These are phyloP conservation scores for Aurelia coerulea DNA, from an alignment of 30 jellyfish, hydroid and myxozoan species.

Conservation along the genomic window DNA sequence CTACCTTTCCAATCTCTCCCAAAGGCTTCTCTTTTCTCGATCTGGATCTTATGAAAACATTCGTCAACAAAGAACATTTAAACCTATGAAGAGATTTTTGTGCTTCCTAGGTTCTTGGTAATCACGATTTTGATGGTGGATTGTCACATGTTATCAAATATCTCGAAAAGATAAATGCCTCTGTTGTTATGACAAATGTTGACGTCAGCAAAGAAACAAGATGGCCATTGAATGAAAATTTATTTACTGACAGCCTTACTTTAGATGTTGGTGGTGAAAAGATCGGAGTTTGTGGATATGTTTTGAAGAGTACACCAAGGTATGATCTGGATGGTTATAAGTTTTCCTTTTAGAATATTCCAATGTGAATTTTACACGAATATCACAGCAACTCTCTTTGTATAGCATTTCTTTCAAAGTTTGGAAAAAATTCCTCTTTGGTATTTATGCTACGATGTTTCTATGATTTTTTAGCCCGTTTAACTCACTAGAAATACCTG, in stretches of 20 bases:
- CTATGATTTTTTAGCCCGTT: too few relatives aligned
- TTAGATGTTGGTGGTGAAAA: constrained; percentile 34
- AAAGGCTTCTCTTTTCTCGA: too few relatives aligned
- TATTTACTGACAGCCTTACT: constrained; percentile 30
- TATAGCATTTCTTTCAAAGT: too few relatives aligned
- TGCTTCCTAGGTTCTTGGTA: constrained; percentile 80
- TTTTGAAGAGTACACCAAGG: constrained; percentile 63
- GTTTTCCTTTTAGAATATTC: too few relatives aligned
- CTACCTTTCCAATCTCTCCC: too few relatives aligned
- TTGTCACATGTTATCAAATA: constrained; percentile 53
- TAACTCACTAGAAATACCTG: too few relatives aligned
- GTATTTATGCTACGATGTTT: neutral
- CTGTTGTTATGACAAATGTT: constrained; percentile 77
- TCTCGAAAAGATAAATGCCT: constrained; percentile 41
- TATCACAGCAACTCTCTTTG: too few relatives aligned
- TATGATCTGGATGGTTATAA: neutral
- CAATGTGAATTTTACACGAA: too few relatives aligned
- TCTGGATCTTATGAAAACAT: too few relatives aligned
- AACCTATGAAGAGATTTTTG: neutral
- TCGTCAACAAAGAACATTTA: too few relatives aligned
- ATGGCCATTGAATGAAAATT: constrained; percentile 63
- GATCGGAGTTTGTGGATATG: constrained; percentile 85
- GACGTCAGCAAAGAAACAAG: constrained; percentile 53
- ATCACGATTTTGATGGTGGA: constrained; percentile 92
- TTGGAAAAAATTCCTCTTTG: neutral